Evolutionary conservation across 2,888 invertebrate genomes (phyloP).

Genomic region (Vesta saturnalis): DNA sequence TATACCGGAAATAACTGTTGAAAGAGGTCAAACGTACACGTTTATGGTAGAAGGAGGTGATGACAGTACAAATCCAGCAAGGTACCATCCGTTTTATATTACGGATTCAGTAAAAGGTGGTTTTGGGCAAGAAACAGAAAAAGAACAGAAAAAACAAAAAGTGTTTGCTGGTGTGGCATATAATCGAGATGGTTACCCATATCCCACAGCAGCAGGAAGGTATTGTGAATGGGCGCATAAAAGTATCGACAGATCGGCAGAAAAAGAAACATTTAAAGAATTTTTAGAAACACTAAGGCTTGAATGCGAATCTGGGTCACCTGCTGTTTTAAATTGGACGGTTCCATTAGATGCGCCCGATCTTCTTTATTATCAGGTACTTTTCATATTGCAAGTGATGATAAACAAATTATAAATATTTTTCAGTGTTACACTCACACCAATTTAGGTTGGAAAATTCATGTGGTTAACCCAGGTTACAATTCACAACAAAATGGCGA

Average conservation of each 20-base stretch:
- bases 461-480: constrained; percentile 80
- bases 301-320: constrained; percentile 80
- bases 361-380: constrained; percentile 88
- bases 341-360: constrained; percentile 87
- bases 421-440: constrained; percentile 91
- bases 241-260: constrained; percentile 76
- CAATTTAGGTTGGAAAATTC: constrained; percentile 92
- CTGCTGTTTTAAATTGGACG: constrained; percentile 84
- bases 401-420: constrained; percentile 16
- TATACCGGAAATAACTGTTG: constrained; percentile 89
- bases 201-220: constrained; percentile 83
- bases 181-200: constrained; percentile 79
- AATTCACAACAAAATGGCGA: constrained; percentile 56
- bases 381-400: constrained; percentile 10
- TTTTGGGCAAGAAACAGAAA: constrained; percentile 79
- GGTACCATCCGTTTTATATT: constrained; percentile 92
- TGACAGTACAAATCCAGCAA: constrained; percentile 81
- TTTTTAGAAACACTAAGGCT: constrained; percentile 80
- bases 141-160: constrained; percentile 73
- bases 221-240: constrained; percentile 91
- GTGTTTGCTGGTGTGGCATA: constrained; percentile 85
- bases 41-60: constrained; percentile 89
- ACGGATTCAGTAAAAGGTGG: constrained; percentile 89
- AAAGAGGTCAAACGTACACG: constrained; percentile 86
- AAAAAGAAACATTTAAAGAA: constrained; percentile 79